These are phyloP conservation scores for Sarcophaga caerulescens DNA, from an alignment of 2,888 invertebrate species.

Conservation along the genomic window DNA sequence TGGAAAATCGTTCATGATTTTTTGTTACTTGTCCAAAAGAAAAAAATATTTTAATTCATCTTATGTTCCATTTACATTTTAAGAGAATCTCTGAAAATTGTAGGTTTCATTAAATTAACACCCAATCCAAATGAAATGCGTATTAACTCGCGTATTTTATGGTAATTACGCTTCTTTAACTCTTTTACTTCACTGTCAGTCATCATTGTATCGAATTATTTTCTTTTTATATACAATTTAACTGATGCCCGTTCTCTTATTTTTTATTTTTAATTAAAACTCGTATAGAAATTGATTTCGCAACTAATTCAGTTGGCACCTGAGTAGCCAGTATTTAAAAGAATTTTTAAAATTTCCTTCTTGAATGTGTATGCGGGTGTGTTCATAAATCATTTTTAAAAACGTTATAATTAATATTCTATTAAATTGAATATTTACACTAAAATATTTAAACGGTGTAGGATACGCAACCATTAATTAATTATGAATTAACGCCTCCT, in stretches of 20 bases:
- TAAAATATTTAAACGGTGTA: not conserved
- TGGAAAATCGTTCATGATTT: too few species aligned
- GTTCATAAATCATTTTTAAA: not conserved
- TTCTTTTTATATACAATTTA: not conserved
- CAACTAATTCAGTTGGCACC: not conserved
- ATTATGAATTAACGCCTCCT: not conserved
- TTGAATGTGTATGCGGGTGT: too few species aligned
- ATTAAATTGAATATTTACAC: not conserved
- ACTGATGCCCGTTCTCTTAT: too few species aligned
- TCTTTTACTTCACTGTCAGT: slow-evolving; percentile 60
- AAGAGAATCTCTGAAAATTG: slow-evolving; percentile 66
- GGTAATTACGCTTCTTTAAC: slow-evolving; percentile 71
- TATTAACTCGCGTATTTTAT: slow-evolving; percentile 72
- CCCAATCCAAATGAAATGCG: slow-evolving; percentile 71
- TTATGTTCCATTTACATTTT: slow-evolving; percentile 68
- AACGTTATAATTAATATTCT: slow-evolving; percentile 3
- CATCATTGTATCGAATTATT: slow-evolving; percentile 66
- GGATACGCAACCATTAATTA: slow-evolving; percentile 2
- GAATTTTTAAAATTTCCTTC: not conserved
- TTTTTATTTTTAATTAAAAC: too few species aligned
- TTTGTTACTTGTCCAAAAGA: too few species aligned
- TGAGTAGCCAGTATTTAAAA: slow-evolving; percentile 5
- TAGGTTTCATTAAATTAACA: slow-evolving; percentile 72
- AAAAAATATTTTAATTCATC: not conserved
- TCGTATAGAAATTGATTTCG: not conserved